phyloP scores from a whole-genome alignment of 2,113 vertebrate genomes.

The Ploceus nigricollis region DNA sequence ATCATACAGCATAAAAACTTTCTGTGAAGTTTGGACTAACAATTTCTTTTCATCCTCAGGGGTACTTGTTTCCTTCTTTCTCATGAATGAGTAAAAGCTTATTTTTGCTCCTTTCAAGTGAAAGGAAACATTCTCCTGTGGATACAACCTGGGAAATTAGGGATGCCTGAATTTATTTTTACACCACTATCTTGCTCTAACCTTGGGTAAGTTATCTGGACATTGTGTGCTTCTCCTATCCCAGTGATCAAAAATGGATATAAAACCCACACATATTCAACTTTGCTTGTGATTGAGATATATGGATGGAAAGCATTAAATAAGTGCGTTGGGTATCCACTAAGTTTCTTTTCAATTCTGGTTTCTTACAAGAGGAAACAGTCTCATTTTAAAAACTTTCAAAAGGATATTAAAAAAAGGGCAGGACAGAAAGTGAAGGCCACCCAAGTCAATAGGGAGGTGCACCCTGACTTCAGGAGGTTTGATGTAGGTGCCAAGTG shows the following conservation, averaged over 20 bases:
- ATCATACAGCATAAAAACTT: conserved; percentile 44
- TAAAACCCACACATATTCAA: not conserved
- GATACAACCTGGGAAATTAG: not conserved
- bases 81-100: conserved; percentile 13
- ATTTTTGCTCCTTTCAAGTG: not conserved
- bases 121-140: not conserved
- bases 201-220: not conserved
- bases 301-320: not conserved
- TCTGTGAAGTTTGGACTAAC: conserved; percentile 45
- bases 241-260: not conserved
- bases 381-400: not conserved
- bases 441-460: not conserved
- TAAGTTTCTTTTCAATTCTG: not conserved
- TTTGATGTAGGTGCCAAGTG: not conserved
- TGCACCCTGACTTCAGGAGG: not conserved
- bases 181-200: not conserved
- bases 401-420: not conserved
- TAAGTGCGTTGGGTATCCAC: not conserved
- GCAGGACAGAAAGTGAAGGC: not conserved
- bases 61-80: conserved; percentile 17
- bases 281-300: not conserved
- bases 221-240: not conserved
- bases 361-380: not conserved
- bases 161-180: not conserved
- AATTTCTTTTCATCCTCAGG: conserved; percentile 41